Evolutionary conservation across 1,140 invertebrate species (phyloP), one percentile per base, ranked within the genome.

Genomic region (Aethina tumida): DNA sequence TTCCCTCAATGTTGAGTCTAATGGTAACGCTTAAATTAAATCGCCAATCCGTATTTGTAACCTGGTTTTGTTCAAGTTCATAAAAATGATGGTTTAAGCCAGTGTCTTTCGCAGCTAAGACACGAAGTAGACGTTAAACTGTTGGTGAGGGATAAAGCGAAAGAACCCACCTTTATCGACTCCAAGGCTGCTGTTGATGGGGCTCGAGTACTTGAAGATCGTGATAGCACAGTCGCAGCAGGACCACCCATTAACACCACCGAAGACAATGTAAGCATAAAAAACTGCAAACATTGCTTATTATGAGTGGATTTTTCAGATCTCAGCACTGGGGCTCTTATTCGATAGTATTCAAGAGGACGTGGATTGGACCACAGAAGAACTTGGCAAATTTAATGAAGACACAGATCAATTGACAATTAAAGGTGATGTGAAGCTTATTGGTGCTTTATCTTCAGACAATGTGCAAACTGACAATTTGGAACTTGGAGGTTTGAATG

Each of bases 401-500:
- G 20, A 53, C 15, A 41, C 53, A 32, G 41, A 38, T 13, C 30
- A 39, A 7, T 16, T 44, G 6, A 33, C 32, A 12, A 32, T 55
- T 9, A 31, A 34, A 31, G 45, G 39, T 13, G 20, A 32, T 4
- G 12, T 50, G 14, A 45, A 30, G n/a, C n/a, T n/a, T n/a, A n/a
- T n/a, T n/a, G n/a, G n/a, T n/a, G n/a, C n/a, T n/a, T n/a, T n/a
- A n/a, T n/a, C n/a, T 27, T 28, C 45, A 17, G 37, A 45, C 12
- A 43, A 36, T 20, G 6, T 51, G 6, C 33, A 9, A n/a, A 43
- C 43, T 6, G 29, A 38, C 8, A 13, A 41, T 31, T 21, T 56
- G 7, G 19, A 34, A 6, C 21, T 49, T 8, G 42, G 50, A 19
- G 27, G 10, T 9, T 17, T 53, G 12, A 56, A 56, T 35, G 36